Evolutionary conservation across 2,113 vertebrate species (phyloP).

Genomic region (Anarrhichthys ocellatus): DNA sequence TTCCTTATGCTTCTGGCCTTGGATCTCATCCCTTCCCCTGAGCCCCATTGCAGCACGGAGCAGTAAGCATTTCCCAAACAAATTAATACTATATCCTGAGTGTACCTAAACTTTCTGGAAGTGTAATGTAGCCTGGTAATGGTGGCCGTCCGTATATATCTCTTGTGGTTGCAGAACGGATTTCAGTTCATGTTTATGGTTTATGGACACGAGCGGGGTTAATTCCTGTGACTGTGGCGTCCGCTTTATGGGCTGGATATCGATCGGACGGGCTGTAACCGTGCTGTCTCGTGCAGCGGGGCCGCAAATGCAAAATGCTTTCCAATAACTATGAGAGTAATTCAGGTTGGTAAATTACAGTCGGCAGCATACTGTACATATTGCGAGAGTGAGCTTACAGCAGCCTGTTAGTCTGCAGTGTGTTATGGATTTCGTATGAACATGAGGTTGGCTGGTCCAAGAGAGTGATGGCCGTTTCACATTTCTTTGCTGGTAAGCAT

Average conservation of each 20-base stretch:
- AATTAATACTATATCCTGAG: constrained; percentile 72
- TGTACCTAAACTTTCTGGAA: constrained; percentile 79
- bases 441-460: constrained; percentile 4
- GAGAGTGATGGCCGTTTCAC: constrained; percentile 9
- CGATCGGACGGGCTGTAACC: constrained; percentile 55
- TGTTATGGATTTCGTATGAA: constrained; percentile 50
- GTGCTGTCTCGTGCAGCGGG: constrained; percentile 35
- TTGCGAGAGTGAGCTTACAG: constrained; percentile 25
- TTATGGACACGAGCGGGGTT: constrained; percentile 38
- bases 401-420: constrained; percentile 26
- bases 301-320: constrained; percentile 67
- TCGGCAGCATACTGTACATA: constrained; percentile 14
- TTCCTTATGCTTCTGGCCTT: constrained; percentile 72
- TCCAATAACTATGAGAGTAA: constrained; percentile 63
- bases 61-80: constrained; percentile 79
- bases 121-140: constrained; percentile 73
- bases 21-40: constrained; percentile 61
- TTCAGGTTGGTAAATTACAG: constrained; percentile 70
- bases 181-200: constrained; percentile 62
- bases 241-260: constrained; percentile 66
- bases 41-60: constrained; percentile 65
- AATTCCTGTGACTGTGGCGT: constrained; percentile 61
- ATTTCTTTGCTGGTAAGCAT: constrained; percentile 25
- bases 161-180: constrained; percentile 57
- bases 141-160: constrained; percentile 46